A percentile compares a stretch with the other conserved stretches of the same genome.
These are phyloP conservation scores for Danaus melanippus DNA, from an alignment of 1,140 invertebrate species.

Conservation along the genomic window DNA sequence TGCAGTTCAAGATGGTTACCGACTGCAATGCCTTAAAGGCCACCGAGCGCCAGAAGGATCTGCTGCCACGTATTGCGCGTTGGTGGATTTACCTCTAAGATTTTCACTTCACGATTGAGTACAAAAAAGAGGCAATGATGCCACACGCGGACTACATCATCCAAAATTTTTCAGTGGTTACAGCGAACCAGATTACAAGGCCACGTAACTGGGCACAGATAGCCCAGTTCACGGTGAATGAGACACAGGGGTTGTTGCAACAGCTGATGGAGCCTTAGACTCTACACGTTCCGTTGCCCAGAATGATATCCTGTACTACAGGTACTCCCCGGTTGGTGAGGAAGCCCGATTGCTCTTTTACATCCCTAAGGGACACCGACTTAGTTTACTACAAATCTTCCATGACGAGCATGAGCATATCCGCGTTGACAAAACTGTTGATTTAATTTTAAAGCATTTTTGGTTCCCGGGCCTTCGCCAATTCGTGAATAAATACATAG, in stretches of 20 bases:
- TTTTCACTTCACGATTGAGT: conserved; percentile 10
- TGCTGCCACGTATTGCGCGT: conserved; percentile 11
- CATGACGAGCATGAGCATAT: too few relatives aligned
- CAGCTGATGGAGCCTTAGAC: background rate
- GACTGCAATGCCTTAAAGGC: conserved; percentile 19
- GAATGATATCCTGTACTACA: conserved; percentile 2
- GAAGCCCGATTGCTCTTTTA: too few relatives aligned
- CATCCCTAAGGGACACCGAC: too few relatives aligned
- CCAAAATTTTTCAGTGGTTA: conserved; percentile 7
- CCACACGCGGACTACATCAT: conserved; percentile 13
- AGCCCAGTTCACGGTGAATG: conserved; percentile 2
- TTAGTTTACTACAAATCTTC: too few relatives aligned
- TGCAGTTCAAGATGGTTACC: conserved; percentile 13
- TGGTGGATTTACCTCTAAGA: conserved; percentile 19
- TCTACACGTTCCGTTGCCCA: background rate
- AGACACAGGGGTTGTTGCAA: background rate
- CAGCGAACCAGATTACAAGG: conserved; percentile 6
- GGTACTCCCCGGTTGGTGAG: too few relatives aligned
- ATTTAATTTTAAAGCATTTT: background rate
- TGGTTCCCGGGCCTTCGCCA: too few relatives aligned
- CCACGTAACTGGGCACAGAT: conserved; percentile 16
- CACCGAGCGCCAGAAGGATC: conserved; percentile 15
- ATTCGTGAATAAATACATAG: conserved; percentile 19
- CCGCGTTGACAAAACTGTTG: conserved; percentile 1
- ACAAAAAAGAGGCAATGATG: conserved; percentile 11